Evolutionary conservation across 2,888 invertebrate genomes (phyloP).

Genomic region (Micoletzkya japonica): DNA sequence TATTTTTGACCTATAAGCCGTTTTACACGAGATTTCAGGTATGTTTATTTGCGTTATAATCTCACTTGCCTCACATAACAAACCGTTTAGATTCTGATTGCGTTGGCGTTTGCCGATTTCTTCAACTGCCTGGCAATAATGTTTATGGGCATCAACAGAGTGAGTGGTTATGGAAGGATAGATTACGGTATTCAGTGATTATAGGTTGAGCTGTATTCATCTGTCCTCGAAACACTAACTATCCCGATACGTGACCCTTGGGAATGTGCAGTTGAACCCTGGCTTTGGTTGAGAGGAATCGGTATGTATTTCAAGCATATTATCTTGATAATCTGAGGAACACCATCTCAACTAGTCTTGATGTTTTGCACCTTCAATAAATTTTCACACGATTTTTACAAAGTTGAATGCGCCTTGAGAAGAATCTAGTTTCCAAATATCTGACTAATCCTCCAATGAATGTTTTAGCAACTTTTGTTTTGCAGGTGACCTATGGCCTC

Average conservation of each 20-base stretch:
- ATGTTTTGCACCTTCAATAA: not conserved
- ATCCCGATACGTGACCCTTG: constrained; percentile 25
- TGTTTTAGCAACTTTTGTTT: not conserved
- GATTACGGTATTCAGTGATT: not conserved
- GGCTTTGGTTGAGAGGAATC: constrained; percentile 28
- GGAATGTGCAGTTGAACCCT: constrained; percentile 28
- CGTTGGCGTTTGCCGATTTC: constrained; percentile 43
- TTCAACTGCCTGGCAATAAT: constrained; percentile 45
- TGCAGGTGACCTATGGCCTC: constrained; percentile 29
- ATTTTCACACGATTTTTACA: too few species aligned
- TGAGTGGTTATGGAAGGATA: constrained; percentile 21
- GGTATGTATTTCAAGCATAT: constrained; percentile 1
- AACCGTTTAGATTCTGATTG: constrained; percentile 40
- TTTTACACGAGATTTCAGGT: constrained; percentile 25
- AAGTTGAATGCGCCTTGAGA: too few species aligned
- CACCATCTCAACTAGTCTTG: not conserved
- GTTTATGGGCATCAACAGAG: constrained; percentile 48
- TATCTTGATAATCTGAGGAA: not conserved
- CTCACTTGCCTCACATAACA: not conserved
- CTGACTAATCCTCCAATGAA: too few species aligned
- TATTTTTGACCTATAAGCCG: constrained; percentile 17
- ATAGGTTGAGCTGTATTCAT: constrained; percentile 14
- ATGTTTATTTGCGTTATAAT: not conserved
- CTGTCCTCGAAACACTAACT: constrained; percentile 15
- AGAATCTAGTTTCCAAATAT: too few species aligned